phyloP scores from a whole-genome alignment of 2,113 vertebrate species.

The Amblyopsis rosae region DNA sequence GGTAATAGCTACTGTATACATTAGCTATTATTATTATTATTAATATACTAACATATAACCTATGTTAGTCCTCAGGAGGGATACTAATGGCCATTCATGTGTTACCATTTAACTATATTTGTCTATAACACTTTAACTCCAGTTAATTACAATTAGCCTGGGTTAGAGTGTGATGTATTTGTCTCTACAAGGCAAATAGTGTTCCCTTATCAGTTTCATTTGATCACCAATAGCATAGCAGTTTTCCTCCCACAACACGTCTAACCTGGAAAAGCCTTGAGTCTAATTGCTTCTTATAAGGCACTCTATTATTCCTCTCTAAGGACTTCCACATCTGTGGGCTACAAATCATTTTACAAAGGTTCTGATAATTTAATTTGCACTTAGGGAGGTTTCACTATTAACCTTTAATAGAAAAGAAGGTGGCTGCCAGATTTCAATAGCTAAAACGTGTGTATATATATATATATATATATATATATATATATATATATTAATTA shows the following conservation, averaged over 20 bases:
- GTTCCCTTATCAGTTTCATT: conserved; percentile 61
- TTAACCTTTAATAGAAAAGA: conserved; percentile 62
- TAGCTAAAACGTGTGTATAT: conserved; percentile 30
- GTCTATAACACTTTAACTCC: conserved; percentile 49
- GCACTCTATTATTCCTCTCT: conserved; percentile 57
- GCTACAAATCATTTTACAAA: conserved; percentile 66
- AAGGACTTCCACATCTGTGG: conserved; percentile 36
- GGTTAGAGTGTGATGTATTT: conserved; percentile 56
- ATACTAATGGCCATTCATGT: conserved; percentile 52
- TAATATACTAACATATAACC: too few species aligned
- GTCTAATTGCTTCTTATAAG: conserved; percentile 72
- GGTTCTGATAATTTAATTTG: conserved; percentile 72
- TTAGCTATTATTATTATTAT: too few species aligned
- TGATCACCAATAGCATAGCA: conserved; percentile 51
- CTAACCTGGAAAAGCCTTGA: conserved; percentile 65
- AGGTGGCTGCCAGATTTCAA: conserved; percentile 56
- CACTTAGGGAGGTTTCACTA: conserved; percentile 54
- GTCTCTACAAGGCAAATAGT: conserved; percentile 45
- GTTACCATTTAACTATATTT: conserved; percentile 61
- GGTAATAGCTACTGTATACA: conserved; percentile 20
- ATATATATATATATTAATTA: too few species aligned
- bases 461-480: too few species aligned
- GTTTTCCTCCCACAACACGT: conserved; percentile 51
- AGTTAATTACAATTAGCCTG: conserved; percentile 61
- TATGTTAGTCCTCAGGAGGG: conserved; percentile 56